These are phyloP conservation scores for Neosalanx taihuensis DNA, from an alignment of 2,797 vertebrate genomes.

Conservation along the genomic window DNA sequence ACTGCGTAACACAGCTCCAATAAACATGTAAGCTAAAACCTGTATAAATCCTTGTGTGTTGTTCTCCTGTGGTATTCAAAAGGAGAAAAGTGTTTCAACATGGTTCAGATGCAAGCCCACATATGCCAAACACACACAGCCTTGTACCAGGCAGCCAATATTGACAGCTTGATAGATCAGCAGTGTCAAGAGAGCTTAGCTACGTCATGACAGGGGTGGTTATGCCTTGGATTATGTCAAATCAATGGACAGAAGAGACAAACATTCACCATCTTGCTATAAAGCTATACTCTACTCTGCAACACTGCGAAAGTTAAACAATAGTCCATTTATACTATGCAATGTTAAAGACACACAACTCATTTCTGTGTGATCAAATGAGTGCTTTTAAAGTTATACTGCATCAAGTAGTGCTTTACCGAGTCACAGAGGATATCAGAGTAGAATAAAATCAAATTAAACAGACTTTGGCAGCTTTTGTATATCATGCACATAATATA, in stretches of 20 bases:
- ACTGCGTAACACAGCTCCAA: not conserved
- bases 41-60: not conserved
- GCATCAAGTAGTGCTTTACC: not conserved
- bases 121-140: not conserved
- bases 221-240: not conserved
- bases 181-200: slow-evolving; percentile 1
- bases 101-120: not conserved
- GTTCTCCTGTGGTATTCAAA: not conserved
- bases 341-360: not conserved
- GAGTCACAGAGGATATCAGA: not conserved
- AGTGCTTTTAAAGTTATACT: not conserved
- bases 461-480: not conserved
- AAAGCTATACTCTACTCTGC: slow-evolving; percentile 1
- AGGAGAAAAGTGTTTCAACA: not conserved
- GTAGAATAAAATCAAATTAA: not conserved
- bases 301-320: not conserved
- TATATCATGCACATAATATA: not conserved
- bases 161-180: slow-evolving; percentile 13
- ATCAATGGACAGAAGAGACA: slow-evolving; percentile 10
- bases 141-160: not conserved
- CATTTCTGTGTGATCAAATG: not conserved
- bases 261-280: slow-evolving; percentile 4
- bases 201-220: not conserved
- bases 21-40: not conserved
- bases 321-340: slow-evolving; percentile 10